phyloP scores from a whole-genome alignment of 2,797 vertebrate species.

The Decapterus maruadsi region DNA sequence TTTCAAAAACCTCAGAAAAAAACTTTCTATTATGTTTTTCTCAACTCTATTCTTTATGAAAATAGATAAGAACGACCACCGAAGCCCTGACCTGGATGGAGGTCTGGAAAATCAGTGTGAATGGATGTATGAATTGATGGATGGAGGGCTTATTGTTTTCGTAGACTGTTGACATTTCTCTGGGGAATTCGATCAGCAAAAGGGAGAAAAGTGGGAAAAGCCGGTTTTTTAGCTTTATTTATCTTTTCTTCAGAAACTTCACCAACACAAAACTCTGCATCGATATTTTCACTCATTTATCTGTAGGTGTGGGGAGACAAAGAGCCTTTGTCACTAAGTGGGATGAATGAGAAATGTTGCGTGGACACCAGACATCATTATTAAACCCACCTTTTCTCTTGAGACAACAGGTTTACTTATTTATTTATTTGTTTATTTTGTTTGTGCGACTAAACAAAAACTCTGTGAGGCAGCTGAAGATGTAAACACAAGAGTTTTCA shows the following conservation, averaged over 20 bases:
- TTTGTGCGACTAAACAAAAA: background rate
- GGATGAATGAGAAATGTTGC: constrained; percentile 20
- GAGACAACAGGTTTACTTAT: constrained; percentile 1
- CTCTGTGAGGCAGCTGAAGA: background rate
- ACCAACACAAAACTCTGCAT: constrained; percentile 5
- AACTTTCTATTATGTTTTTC: background rate
- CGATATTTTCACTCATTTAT: constrained; percentile 16
- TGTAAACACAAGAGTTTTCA: background rate
- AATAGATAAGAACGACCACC: background rate
- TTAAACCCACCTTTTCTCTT: constrained; percentile 29
- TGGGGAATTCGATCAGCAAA: background rate
- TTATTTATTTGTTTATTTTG: background rate
- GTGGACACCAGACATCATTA: constrained; percentile 18
- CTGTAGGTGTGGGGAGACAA: constrained; percentile 19
- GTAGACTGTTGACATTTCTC: background rate
- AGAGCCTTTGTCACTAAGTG: constrained; percentile 30
- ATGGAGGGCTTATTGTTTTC: background rate
- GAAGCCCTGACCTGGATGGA: constrained; percentile 1
- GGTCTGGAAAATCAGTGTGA: background rate
- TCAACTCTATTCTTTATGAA: too few species aligned
- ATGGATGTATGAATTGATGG: background rate
- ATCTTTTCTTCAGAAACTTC: constrained; percentile 9
- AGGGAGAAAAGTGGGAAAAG: background rate
- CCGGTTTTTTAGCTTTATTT: background rate
- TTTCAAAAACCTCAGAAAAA: background rate